Percentiles rank a stretch among this genome's conserved stretches.
These are phyloP conservation scores for Chelonia mydas DNA, from an alignment of 2,797 vertebrate species.

Conservation along the genomic window DNA sequence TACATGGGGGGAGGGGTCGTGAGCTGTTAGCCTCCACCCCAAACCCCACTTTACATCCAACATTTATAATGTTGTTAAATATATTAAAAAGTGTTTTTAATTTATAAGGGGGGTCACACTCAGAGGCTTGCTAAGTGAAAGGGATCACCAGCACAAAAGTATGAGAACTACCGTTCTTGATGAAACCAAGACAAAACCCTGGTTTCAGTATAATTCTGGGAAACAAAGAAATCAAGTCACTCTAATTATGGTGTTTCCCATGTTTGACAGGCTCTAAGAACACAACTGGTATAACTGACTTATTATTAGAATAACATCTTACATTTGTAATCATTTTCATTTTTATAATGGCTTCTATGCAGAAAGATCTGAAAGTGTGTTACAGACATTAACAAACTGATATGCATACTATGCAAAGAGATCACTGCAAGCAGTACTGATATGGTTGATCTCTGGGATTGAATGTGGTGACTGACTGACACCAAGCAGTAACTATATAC, in stretches of 20 bases:
- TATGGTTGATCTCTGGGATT: rapidly evolving
- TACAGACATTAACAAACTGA: neutral
- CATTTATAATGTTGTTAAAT: too few relatives aligned
- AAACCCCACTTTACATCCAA: too few relatives aligned
- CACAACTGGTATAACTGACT: neutral
- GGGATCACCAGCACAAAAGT: too few relatives aligned
- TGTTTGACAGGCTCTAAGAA: neutral
- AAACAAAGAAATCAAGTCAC: neutral
- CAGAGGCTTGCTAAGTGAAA: too few relatives aligned
- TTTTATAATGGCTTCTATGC: neutral
- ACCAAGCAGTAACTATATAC: rapidly evolving
- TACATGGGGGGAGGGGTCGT: too few relatives aligned
- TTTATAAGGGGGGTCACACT: too few relatives aligned
- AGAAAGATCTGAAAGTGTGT: neutral
- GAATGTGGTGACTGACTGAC: neutral
- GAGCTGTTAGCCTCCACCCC: too few relatives aligned
- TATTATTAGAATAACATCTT: neutral
- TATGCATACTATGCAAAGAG: rapidly evolving
- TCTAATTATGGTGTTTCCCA: neutral
- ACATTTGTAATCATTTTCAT: neutral
- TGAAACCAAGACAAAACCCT: neutral
- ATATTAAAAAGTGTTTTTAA: too few relatives aligned
- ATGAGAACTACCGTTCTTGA: neutral
- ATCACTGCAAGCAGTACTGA: neutral
- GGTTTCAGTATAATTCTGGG: neutral